phyloP scores from a whole-genome alignment of 2,888 invertebrate genomes.

The Lasiommata megera region DNA sequence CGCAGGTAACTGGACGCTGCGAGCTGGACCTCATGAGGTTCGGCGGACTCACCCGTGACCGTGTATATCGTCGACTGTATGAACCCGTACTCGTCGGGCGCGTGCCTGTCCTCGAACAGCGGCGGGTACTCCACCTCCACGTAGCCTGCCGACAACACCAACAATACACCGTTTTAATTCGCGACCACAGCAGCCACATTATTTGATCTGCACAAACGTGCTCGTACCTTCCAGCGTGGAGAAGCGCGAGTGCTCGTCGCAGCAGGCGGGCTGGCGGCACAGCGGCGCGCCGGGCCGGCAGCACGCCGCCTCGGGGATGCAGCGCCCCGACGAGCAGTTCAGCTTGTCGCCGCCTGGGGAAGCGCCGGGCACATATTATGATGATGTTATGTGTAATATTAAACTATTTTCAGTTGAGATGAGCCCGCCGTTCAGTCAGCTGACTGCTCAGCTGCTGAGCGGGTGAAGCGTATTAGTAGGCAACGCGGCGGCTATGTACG shows the following conservation, averaged over 20 bases:
- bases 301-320: constrained; percentile 78
- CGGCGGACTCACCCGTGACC: constrained; percentile 65
- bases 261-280: constrained; percentile 67
- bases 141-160: constrained; percentile 26
- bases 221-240: constrained; percentile 40
- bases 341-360: constrained; percentile 65
- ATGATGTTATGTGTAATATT: too few species aligned
- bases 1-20: too few species aligned
- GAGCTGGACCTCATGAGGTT: too few species aligned
- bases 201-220: neutral
- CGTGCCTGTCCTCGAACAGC: constrained; percentile 59
- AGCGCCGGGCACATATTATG: too few species aligned
- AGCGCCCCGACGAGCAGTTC: constrained; percentile 77
- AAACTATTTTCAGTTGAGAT: too few species aligned
- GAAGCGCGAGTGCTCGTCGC: constrained; percentile 53
- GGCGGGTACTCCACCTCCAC: constrained; percentile 58
- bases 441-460: too few species aligned
- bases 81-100: constrained; percentile 69
- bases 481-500: constrained; percentile 32
- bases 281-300: constrained; percentile 56
- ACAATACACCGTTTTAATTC: neutral
- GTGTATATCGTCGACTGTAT: constrained; percentile 77
- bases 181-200: too few species aligned
- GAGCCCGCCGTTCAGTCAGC: too few species aligned
- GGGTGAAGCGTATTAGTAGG: too few species aligned